A percentile compares a stretch with the other conserved stretches of the same genome.
Evolutionary conservation across 2,888 invertebrate genomes (phyloP).

Genomic region (Ophion ellenae): DNA sequence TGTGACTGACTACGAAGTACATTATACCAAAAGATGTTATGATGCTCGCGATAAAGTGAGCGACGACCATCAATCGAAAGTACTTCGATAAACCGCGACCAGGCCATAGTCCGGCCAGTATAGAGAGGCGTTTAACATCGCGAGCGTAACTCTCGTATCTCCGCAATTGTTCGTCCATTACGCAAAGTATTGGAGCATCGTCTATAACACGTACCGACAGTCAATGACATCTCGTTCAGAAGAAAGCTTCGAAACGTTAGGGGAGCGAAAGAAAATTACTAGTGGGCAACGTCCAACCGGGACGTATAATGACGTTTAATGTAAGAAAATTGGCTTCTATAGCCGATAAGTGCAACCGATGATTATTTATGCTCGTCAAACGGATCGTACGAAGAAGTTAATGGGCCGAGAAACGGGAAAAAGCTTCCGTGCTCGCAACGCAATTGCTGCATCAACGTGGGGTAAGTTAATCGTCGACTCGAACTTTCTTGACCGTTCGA

Average conservation of each 20-base stretch:
- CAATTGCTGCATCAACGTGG: too few relatives aligned
- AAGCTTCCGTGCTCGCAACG: too few relatives aligned
- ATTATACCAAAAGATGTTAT: constrained; percentile 46
- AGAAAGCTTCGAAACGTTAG: background rate
- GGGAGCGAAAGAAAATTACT: background rate
- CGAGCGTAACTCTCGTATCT: constrained; percentile 52
- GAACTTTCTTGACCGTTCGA: background rate
- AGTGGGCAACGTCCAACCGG: too few relatives aligned
- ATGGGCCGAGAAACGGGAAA: too few relatives aligned
- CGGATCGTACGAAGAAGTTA: too few relatives aligned
- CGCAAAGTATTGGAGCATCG: background rate
- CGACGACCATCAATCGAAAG: constrained; percentile 27
- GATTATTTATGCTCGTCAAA: too few relatives aligned
- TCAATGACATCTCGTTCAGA: background rate
- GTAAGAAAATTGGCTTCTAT: background rate
- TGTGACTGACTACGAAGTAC: constrained; percentile 43
- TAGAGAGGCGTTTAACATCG: constrained; percentile 38
- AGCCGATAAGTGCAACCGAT: background rate
- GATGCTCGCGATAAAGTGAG: constrained; percentile 29
- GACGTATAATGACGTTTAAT: background rate
- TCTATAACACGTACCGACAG: background rate
- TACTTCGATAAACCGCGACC: constrained; percentile 21
- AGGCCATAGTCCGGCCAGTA: constrained; percentile 63
- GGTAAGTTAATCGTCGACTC: background rate
- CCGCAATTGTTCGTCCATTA: constrained; percentile 29